Evolutionary conservation across 2,113 vertebrate species (phyloP).

Genomic region (Hydropotes inermis): DNA sequence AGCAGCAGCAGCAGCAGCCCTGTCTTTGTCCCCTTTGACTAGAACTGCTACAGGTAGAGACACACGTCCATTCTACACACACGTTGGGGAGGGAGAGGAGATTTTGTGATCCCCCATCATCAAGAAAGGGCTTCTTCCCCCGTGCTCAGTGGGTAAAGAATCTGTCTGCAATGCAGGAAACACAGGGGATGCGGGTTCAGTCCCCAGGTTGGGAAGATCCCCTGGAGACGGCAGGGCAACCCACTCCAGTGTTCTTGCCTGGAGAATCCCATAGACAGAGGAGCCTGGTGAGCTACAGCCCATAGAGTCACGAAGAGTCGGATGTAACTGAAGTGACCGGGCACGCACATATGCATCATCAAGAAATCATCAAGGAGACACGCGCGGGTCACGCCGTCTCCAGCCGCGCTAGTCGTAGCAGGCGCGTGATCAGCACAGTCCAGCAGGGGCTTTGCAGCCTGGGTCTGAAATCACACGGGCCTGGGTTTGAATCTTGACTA

Average conservation of each 20-base stretch:
- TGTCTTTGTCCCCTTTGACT: background rate
- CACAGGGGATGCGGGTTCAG: background rate
- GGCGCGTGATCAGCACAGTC: background rate
- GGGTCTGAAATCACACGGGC: background rate
- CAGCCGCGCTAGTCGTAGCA: background rate
- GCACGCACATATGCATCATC: accelerated
- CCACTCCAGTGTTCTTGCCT: background rate
- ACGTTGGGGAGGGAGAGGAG: background rate
- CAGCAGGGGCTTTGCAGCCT: too few species aligned
- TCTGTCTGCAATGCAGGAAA: background rate
- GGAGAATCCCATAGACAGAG: background rate
- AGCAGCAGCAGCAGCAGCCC: background rate
- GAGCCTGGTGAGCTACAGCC: background rate
- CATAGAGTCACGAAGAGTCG: background rate
- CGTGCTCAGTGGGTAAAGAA: background rate
- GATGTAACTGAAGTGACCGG: background rate
- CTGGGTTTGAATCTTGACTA: background rate
- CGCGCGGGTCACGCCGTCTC: accelerated
- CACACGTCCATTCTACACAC: too few species aligned
- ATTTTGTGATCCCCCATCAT: background rate
- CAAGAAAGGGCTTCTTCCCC: background rate
- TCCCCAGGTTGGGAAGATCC: background rate
- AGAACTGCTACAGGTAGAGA: background rate
- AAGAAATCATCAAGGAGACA: accelerated
- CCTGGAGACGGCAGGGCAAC: background rate